Base-by-base conservation (phyloP, 1,140 invertebrate genomes). In the Ephestia elutella region DNA sequence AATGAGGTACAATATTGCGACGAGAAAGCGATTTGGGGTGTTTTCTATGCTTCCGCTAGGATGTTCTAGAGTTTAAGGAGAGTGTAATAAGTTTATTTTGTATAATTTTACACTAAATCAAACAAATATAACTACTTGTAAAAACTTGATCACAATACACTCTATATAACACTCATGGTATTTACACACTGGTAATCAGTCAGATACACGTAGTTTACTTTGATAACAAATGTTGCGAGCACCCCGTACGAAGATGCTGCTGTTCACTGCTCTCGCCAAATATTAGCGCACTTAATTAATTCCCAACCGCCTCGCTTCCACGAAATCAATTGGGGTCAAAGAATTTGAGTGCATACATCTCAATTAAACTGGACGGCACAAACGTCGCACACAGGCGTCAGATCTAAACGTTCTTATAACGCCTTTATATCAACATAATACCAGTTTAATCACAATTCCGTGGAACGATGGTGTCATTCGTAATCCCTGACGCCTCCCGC, bases 321-420 rank as follows among this genome's bases (percentile, higher is more conserved):
- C 71, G 84, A 87, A 84, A 80, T 78, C 80, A 82, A 87, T 82
- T 84, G 75, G 75, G 84, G 81, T 78, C 77, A 85, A 82, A 84
- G 74, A 85, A 80, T 85, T 83, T 80, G 73, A 75, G 74, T 83
- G 80, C 77, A 82, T 79, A 82, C 76, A 68, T 80, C 75, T 85
- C 76, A 85, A 83, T 83, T 83, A 75, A 77, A 75, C 55, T 49
- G 63, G 68, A 72, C 70, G 70, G 59, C 63, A 57, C 30, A 54
- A 17, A 5, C 38, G n/a, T 15, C 38, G 38, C n/a, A 17, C 15
- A 15, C 38, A 5, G 13, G n/a, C 38, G 5, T 17, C 13, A 44
- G 0, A 44, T 44, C 38, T 44, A n/a, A 44, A 44, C 38, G 38
- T 20, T 59, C 57, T 49, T 4, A 64, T 59, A 54, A 56, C 60